phyloP scores from a whole-genome alignment of 1,140 invertebrate genomes.

The Chironomus striatipennis region DNA sequence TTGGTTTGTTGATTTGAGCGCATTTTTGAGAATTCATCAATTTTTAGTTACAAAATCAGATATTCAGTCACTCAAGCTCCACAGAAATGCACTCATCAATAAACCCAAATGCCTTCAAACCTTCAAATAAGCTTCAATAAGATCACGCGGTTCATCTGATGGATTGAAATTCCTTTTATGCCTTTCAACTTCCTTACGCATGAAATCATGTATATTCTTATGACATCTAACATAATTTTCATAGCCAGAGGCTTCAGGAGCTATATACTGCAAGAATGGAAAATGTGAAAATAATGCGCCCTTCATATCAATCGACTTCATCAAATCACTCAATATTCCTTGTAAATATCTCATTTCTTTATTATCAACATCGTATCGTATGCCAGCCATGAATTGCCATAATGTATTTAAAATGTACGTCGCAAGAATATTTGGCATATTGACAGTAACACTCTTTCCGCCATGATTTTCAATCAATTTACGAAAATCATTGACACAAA shows the following conservation, averaged over 20 bases:
- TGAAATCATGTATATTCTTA: slow-evolving; percentile 58
- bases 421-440: slow-evolving; percentile 56
- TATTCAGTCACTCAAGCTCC: too few species aligned
- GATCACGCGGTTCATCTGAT: slow-evolving; percentile 57
- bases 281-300: slow-evolving; percentile 69
- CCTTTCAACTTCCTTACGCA: slow-evolving; percentile 59
- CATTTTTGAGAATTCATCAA: too few species aligned
- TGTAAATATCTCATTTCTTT: slow-evolving; percentile 58
- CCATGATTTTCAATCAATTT: slow-evolving; percentile 38
- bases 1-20: too few species aligned
- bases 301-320: slow-evolving; percentile 66
- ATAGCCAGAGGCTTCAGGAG: slow-evolving; percentile 67
- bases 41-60: too few species aligned
- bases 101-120: slow-evolving; percentile 31
- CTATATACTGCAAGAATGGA: slow-evolving; percentile 61
- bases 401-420: slow-evolving; percentile 74
- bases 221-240: slow-evolving; percentile 61
- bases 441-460: slow-evolving; percentile 37
- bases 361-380: slow-evolving; percentile 55
- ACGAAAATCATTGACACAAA: slow-evolving; percentile 49
- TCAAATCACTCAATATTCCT: slow-evolving; percentile 56
- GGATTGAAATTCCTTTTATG: slow-evolving; percentile 60
- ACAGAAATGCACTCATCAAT: too few species aligned
- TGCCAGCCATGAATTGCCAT: slow-evolving; percentile 80
- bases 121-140: slow-evolving; percentile 78